A percentile compares a stretch with the other conserved stretches of the same genome.
phyloP scores from a whole-genome alignment of 2,888 invertebrate species.

The Eilema sororculum region DNA sequence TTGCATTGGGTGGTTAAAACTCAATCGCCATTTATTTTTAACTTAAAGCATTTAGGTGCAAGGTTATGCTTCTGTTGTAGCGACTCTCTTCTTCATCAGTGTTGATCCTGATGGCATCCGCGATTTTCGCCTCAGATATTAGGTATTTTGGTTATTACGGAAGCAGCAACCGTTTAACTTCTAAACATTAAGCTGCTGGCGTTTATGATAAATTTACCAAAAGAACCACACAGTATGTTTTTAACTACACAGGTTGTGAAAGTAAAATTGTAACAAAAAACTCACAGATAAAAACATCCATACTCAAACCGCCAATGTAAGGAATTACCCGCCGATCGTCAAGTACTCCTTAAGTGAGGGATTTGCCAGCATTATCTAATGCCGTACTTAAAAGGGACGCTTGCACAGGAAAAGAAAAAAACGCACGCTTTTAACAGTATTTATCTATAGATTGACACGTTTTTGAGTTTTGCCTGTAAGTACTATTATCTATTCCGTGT shows the following conservation, averaged over 20 bases:
- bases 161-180: too few species aligned
- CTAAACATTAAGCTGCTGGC: too few species aligned
- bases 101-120: too few species aligned
- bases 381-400: constrained; percentile 42
- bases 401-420: constrained; percentile 44
- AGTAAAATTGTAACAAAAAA: not conserved
- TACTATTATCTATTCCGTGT: too few species aligned
- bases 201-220: too few species aligned
- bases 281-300: not conserved
- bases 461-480: constrained; percentile 36
- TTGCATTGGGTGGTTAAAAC: too few species aligned
- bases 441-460: constrained; percentile 36
- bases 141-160: too few species aligned
- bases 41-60: too few species aligned
- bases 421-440: constrained; percentile 46
- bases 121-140: too few species aligned
- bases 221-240: not conserved
- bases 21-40: too few species aligned
- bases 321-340: not conserved
- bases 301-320: constrained; percentile 16
- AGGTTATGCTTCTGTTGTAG: too few species aligned
- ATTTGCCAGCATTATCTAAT: constrained; percentile 49
- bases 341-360: constrained; percentile 33
- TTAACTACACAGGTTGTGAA: not conserved
- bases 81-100: too few species aligned